These are phyloP conservation scores for Euglossa dilemma DNA, from an alignment of 1,140 invertebrate species.

Conservation along the genomic window DNA sequence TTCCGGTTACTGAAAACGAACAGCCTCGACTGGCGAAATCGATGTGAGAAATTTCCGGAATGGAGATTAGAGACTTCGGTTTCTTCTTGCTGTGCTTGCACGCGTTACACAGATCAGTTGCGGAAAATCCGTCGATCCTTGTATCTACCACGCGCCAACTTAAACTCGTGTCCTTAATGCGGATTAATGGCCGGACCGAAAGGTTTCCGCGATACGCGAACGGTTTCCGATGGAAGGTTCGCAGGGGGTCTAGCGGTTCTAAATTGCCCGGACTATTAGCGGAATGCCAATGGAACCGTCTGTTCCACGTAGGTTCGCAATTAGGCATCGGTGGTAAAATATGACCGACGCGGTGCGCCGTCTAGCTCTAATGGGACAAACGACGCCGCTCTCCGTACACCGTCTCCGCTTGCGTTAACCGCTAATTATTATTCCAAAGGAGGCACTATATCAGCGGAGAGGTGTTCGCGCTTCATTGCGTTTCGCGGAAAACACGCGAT, in stretches of 20 bases:
- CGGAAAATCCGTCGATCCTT: neutral
- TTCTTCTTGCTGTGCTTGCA: no score
- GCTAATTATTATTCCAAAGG: constrained; percentile 21
- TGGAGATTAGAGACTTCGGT: no score
- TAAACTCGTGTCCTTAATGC: neutral
- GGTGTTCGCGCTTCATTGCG: constrained; percentile 22
- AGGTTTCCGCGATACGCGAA: neutral
- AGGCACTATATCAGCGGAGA: neutral
- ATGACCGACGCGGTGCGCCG: neutral
- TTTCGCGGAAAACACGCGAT: neutral
- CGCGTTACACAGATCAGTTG: no score
- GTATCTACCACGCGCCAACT: neutral
- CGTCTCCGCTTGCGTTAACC: constrained; percentile 38
- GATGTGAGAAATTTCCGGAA: no score
- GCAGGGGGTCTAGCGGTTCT: neutral
- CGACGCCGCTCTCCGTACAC: neutral
- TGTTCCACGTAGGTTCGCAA: neutral
- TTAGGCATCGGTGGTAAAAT: constrained; percentile 16
- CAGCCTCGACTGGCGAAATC: no score
- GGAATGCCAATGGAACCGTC: neutral
- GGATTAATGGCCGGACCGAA: neutral
- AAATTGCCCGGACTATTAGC: constrained; percentile 6
- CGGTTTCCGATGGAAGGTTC: neutral
- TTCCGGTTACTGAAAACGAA: no score
- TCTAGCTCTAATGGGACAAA: constrained; percentile 23